Evolutionary conservation across 2,797 vertebrate genomes (phyloP).

Genomic region (Apogon hyalosoma): DNA sequence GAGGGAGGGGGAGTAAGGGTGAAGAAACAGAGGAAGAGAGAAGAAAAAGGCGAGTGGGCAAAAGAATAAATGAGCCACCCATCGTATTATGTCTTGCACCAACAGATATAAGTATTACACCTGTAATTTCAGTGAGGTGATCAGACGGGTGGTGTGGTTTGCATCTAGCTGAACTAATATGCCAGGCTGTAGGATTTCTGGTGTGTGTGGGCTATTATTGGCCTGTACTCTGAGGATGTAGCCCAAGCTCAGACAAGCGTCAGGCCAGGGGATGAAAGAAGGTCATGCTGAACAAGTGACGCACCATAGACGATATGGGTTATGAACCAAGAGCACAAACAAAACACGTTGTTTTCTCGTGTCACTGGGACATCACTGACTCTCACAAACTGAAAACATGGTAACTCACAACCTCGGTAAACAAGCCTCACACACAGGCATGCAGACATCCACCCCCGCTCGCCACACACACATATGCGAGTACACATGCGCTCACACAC

Average conservation of each 20-base stretch:
- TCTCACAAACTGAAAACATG: constrained; percentile 54
- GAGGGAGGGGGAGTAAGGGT: too few relatives aligned
- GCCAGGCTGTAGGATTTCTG: constrained; percentile 36
- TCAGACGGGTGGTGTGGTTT: constrained; percentile 13
- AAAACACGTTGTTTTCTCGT: constrained; percentile 55
- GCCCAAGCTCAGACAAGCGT: constrained; percentile 41
- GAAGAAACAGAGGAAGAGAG: neutral
- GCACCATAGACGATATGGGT: constrained; percentile 51
- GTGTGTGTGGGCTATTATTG: constrained; percentile 53
- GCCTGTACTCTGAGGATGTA: constrained; percentile 53
- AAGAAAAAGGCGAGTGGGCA: constrained; percentile 31
- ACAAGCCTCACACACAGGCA: constrained; percentile 75
- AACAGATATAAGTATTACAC: constrained; percentile 24
- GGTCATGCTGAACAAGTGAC: constrained; percentile 45
- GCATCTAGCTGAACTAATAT: constrained; percentile 20
- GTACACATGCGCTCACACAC: constrained; percentile 37
- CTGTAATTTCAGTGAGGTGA: constrained; percentile 34
- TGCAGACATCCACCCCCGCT: constrained; percentile 73
- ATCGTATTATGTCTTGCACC: constrained; percentile 11
- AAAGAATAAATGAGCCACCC: constrained; percentile 31
- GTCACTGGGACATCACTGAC: constrained; percentile 53
- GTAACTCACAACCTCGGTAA: constrained; percentile 66
- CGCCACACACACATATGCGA: constrained; percentile 42
- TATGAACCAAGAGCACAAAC: constrained; percentile 50
- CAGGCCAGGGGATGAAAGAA: constrained; percentile 51